Evolutionary conservation across 2,797 vertebrate species (phyloP).

Genomic region (Coracias cyanogaster): DNA sequence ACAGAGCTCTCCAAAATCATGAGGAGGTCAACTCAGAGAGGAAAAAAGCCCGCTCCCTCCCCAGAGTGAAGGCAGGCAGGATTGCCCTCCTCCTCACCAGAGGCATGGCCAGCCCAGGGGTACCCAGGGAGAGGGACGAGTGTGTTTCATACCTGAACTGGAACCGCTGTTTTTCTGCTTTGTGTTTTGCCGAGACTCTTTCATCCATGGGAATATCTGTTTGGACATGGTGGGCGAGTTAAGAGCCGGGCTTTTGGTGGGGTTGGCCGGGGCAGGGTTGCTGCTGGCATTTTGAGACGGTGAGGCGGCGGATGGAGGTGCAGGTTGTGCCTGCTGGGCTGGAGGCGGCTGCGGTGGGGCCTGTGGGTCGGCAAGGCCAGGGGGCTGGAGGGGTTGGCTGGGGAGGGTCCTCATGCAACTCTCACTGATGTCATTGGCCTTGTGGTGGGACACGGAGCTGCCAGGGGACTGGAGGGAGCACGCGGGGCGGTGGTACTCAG

Average conservation of each 20-base stretch:
- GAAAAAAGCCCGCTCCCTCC: not conserved
- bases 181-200: conserved; percentile 96
- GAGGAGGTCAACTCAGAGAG: not conserved
- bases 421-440: conserved; percentile 91
- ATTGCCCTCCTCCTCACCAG: rapidly evolving
- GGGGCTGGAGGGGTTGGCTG: conserved; percentile 85
- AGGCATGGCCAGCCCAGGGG: not conserved
- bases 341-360: conserved; percentile 80
- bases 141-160: conserved; percentile 89
- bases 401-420: conserved; percentile 90
- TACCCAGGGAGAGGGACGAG: not conserved
- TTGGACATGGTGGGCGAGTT: conserved; percentile 90
- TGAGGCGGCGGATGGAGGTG: conserved; percentile 83
- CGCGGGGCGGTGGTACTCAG: conserved; percentile 94
- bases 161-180: conserved; percentile 97
- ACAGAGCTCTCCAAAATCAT: not conserved
- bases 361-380: conserved; percentile 84
- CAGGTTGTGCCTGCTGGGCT: conserved; percentile 74
- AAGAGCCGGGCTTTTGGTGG: conserved; percentile 86
- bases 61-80: not conserved
- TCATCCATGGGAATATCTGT: conserved; percentile 99
- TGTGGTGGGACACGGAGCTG: conserved; percentile 88
- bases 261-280: conserved; percentile 79
- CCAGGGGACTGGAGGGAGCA: conserved; percentile 95
- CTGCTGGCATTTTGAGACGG: conserved; percentile 90